Evolutionary conservation across 1,140 invertebrate genomes (phyloP).

Genomic region (Drosophila miranda): DNA sequence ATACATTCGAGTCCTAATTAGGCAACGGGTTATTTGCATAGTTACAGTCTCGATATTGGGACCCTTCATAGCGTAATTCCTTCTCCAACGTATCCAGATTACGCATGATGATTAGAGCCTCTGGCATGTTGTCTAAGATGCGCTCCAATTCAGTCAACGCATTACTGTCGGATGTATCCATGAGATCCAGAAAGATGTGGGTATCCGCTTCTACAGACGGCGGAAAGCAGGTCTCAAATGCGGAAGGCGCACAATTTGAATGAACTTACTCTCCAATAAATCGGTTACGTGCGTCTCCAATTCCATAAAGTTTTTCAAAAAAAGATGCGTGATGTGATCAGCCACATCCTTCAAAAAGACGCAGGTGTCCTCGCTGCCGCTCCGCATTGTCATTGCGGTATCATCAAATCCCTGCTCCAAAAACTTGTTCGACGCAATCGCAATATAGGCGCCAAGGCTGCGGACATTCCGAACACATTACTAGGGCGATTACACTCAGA

Average conservation of each 20-base stretch:
- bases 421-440: conserved; percentile 92
- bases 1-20: no score
- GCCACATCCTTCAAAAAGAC: conserved; percentile 88
- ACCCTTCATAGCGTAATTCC: conserved; percentile 84
- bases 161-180: conserved; percentile 88
- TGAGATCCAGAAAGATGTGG: conserved; percentile 86
- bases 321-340: conserved; percentile 85
- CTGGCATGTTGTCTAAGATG: conserved; percentile 86
- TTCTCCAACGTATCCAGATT: conserved; percentile 86
- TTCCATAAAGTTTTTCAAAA: conserved; percentile 88
- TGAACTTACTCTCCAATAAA: conserved; percentile 84
- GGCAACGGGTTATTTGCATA: no score
- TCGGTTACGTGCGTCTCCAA: conserved; percentile 85
- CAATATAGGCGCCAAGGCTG: conserved; percentile 90
- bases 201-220: conserved; percentile 34
- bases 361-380: conserved; percentile 86
- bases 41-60: no score
- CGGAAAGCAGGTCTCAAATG: not conserved
- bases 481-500: conserved; percentile 1
- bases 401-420: conserved; percentile 88
- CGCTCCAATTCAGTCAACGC: conserved; percentile 88
- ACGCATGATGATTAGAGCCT: conserved; percentile 85
- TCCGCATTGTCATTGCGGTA: conserved; percentile 84
- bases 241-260: not conserved
- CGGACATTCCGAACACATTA: not conserved